These are phyloP conservation scores for Euzophera pinguis DNA, from an alignment of 2,888 invertebrate genomes.

Conservation along the genomic window DNA sequence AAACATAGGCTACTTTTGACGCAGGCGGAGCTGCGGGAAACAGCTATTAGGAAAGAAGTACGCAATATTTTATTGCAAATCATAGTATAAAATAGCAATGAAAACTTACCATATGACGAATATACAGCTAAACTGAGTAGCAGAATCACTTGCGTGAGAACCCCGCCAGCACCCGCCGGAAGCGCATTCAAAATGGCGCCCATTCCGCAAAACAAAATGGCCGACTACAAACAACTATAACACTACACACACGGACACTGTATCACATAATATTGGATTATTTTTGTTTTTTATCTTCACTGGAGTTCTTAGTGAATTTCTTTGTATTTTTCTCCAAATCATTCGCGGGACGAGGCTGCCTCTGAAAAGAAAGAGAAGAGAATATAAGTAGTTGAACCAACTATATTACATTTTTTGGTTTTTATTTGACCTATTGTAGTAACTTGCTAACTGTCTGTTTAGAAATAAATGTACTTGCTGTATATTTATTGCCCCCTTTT, in stretches of 20 bases:
- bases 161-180: slow-evolving; percentile 41
- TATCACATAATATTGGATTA: slow-evolving; percentile 65
- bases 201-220: slow-evolving; percentile 51
- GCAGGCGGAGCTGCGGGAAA: too few relatives aligned
- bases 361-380: slow-evolving; percentile 39
- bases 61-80: too few relatives aligned
- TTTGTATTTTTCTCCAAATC: slow-evolving; percentile 38
- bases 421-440: too few relatives aligned
- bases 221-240: slow-evolving; percentile 36
- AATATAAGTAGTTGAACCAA: background rate
- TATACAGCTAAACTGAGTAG: slow-evolving; percentile 60
- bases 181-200: slow-evolving; percentile 56
- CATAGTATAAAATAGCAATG: too few relatives aligned
- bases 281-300: slow-evolving; percentile 34
- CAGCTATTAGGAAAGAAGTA: too few relatives aligned
- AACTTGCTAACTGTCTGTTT: too few relatives aligned
- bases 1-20: too few relatives aligned
- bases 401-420: too few relatives aligned
- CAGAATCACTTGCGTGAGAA: slow-evolving; percentile 45
- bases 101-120: slow-evolving; percentile 65
- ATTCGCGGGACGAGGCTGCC: slow-evolving; percentile 46
- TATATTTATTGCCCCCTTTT: too few relatives aligned
- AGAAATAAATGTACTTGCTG: too few relatives aligned
- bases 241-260: slow-evolving; percentile 46
- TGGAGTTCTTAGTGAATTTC: slow-evolving; percentile 26